Conservation (phyloP, 2,797 vertebrate genomes). For the Squalus acanthias region DNA sequence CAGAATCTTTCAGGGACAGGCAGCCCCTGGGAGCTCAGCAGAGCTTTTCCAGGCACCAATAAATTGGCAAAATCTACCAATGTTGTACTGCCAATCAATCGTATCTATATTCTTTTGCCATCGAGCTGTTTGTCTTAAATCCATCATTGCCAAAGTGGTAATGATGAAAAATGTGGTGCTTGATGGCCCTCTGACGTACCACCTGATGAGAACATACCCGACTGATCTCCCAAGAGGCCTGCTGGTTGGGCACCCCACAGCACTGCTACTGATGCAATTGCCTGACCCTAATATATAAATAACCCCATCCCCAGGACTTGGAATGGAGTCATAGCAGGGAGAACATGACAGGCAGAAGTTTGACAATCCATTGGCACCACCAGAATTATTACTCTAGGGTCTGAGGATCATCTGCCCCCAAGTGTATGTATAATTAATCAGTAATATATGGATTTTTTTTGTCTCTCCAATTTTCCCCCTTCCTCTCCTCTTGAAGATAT, state of each 20-base stretch:
- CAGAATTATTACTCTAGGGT: not conserved
- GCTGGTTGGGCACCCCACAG: not conserved
- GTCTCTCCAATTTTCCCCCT: not conserved
- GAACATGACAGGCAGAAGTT: not conserved
- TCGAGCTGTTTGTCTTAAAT: no score
- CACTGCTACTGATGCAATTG: not conserved
- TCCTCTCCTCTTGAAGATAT: not conserved
- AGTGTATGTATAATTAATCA: not conserved
- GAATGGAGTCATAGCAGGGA: not conserved
- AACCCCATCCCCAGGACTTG: not conserved
- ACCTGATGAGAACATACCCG: no score
- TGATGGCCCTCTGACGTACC: no score
- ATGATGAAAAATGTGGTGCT: no score
- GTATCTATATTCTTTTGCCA: no score
- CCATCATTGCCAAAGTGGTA: no score
- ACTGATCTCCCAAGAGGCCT: not conserved
- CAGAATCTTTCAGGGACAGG: no score
- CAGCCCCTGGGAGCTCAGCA: no score
- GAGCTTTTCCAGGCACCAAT: no score
- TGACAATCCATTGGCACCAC: not conserved
- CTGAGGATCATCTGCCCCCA: not conserved
- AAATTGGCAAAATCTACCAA: no score
- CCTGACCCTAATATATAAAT: not conserved
- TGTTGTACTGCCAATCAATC: no score
- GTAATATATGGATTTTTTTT: not conserved